Percentiles rank a stretch among this genome's conserved stretches.
phyloP scores from a whole-genome alignment of 1,140 invertebrate species.

The Riptortus pedestris region DNA sequence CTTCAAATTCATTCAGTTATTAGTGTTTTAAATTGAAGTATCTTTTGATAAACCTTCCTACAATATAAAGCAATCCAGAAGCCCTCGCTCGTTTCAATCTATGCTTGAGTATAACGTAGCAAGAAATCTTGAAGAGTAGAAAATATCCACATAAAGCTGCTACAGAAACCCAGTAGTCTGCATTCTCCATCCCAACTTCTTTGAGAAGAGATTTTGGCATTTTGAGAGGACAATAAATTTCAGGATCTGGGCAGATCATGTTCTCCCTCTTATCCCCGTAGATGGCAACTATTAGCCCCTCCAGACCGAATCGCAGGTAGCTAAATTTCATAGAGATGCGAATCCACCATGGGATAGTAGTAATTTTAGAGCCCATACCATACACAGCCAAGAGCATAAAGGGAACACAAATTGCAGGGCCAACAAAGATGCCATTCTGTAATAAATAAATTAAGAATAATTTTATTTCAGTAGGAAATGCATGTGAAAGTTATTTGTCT shows the following conservation, averaged over 20 bases:
- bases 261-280: conserved; percentile 61
- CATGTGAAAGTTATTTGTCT: too few species aligned
- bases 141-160: conserved; percentile 45
- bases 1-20: too few species aligned
- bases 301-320: conserved; percentile 67
- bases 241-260: conserved; percentile 51
- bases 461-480: too few species aligned
- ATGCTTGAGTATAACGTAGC: conserved; percentile 54
- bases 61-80: conserved; percentile 48
- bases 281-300: conserved; percentile 64
- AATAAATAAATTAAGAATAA: conserved; percentile 32
- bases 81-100: conserved; percentile 54
- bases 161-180: conserved; percentile 50
- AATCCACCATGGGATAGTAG: conserved; percentile 53
- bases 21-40: conserved; percentile 41
- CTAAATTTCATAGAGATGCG: conserved; percentile 68
- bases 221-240: conserved; percentile 57
- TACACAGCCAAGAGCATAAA: conserved; percentile 65
- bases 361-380: conserved; percentile 55
- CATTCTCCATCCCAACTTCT: conserved; percentile 46
- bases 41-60: conserved; percentile 48
- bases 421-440: conserved; percentile 69
- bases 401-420: conserved; percentile 59
- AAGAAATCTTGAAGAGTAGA: conserved; percentile 44
- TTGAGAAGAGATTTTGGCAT: conserved; percentile 35